Base-by-base conservation (phyloP, 2,113 vertebrate species). In the Coregonus clupeaformis region DNA sequence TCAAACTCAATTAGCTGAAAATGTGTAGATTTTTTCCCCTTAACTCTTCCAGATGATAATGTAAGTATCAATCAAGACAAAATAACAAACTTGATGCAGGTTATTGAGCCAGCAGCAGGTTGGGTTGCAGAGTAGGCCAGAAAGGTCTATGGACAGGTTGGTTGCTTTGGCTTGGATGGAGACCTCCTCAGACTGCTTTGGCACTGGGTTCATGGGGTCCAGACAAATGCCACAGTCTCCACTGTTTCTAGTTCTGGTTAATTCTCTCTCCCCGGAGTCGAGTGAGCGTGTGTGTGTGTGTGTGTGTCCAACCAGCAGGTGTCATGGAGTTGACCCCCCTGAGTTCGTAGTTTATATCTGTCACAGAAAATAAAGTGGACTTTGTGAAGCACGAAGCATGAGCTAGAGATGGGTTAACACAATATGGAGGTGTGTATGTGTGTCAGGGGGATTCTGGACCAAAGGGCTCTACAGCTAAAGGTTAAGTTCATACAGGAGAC, bases 141-240 rank as follows among this genome's bases (percentile, higher is more conserved):
- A 84, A 88, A 89, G 88, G 88, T 89, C 84, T 85, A 80, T 87
- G 88, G 87, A 91, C 87, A 81, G 79, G 86, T 90, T 90, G 87
- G 89, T 90, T 75, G 76, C 83, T 88, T 82, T 82, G 79, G 77
- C 67, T 12, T 16, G 13, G 57, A 29, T 24, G 24, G 63, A 22
- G 60, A 22, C 20, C 64, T 11, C 36, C 7, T 42, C 79, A 83
- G 74, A 77, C 80, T 27, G 62, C 14, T 81, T 85, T 84, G 87
- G 88, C 84, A 86, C 86, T 68, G 78, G 78, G 86, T 83, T 82
- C 18, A 29, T 75, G 75, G 52, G 80, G 73, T 78, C 76, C 79
- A 79, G 76, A 49, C 16, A 32, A 67, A 24, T 52, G 22, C 13
- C 11, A 69, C 18, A 68, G 32, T 36, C 18, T 36, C 30, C 32